phyloP scores from a whole-genome alignment of 1,140 invertebrate species.

The Stenopsyche tienmushanensis region DNA sequence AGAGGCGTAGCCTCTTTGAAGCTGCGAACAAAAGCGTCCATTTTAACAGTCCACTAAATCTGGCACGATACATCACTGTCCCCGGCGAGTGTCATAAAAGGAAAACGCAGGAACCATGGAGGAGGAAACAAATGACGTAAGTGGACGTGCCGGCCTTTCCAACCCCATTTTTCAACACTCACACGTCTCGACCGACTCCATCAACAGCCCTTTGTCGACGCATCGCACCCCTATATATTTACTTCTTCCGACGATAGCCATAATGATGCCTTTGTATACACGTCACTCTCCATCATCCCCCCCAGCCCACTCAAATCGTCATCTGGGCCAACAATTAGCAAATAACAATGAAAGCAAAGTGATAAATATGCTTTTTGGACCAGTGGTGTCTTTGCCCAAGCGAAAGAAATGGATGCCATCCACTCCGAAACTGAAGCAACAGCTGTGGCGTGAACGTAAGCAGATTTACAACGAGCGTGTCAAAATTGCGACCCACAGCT shows the following conservation, averaged over 20 bases:
- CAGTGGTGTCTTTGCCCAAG: too few relatives aligned
- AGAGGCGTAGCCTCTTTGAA: background rate
- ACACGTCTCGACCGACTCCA: slow-evolving; percentile 1
- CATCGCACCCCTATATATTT: background rate
- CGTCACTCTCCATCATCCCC: background rate
- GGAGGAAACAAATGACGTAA: slow-evolving; percentile 9
- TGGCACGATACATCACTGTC: slow-evolving; percentile 18
- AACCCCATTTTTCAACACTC: background rate
- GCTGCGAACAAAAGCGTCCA: slow-evolving; percentile 7
- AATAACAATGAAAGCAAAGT: too few relatives aligned
- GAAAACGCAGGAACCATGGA: background rate
- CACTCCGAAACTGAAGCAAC: background rate
- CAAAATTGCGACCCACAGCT: too few relatives aligned
- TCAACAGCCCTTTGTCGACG: slow-evolving; percentile 7
- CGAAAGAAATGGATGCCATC: too few relatives aligned
- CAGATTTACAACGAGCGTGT: too few relatives aligned
- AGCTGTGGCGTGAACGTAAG: background rate
- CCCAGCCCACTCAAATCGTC: too few relatives aligned
- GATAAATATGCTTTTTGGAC: too few relatives aligned
- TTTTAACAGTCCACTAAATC: slow-evolving; percentile 19
- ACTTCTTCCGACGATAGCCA: background rate
- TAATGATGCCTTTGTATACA: slow-evolving; percentile 6
- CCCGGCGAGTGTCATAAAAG: slow-evolving; percentile 9
- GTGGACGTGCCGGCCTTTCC: slow-evolving; percentile 7
- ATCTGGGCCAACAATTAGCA: background rate